These are phyloP conservation scores for Tachuris rubrigastra DNA, from an alignment of 2,113 vertebrate genomes.

Conservation along the genomic window DNA sequence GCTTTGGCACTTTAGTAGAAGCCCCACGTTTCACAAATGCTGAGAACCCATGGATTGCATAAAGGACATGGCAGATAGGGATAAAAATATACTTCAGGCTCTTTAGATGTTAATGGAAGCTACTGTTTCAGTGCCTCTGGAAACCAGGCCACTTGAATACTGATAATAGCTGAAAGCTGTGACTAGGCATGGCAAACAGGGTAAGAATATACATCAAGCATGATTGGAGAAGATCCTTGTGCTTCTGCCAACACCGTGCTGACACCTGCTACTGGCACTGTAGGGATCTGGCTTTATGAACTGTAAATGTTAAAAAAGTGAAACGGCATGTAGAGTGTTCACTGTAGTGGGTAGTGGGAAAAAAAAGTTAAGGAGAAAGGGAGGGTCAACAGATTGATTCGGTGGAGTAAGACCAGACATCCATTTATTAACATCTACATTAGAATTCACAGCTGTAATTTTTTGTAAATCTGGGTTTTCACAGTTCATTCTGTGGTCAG, in stretches of 20 bases:
- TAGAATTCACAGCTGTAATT: neutral
- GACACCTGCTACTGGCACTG: neutral
- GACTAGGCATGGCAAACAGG: neutral
- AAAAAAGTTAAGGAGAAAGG: neutral
- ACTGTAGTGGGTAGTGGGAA: neutral
- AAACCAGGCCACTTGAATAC: conserved; percentile 40
- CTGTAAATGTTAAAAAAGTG: neutral
- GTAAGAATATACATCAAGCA: conserved; percentile 7
- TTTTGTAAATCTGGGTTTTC: neutral
- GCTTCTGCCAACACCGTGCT: conserved; percentile 8
- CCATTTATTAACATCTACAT: neutral
- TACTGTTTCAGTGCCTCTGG: conserved; percentile 15
- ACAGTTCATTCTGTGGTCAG: neutral
- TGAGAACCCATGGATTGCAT: neutral
- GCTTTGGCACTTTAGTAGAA: neutral
- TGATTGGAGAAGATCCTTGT: neutral
- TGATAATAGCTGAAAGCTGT: conserved; percentile 23
- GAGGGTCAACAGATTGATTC: neutral
- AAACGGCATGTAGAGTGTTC: neutral
- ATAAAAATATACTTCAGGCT: conserved; percentile 24
- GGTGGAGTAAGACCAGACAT: neutral
- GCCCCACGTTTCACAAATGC: neutral
- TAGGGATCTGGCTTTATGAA: conserved; percentile 1
- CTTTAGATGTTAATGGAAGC: conserved; percentile 13
- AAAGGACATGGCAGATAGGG: neutral